These are phyloP conservation scores for Conus betulinus DNA, from an alignment of 1,140 invertebrate genomes.

Conservation along the genomic window DNA sequence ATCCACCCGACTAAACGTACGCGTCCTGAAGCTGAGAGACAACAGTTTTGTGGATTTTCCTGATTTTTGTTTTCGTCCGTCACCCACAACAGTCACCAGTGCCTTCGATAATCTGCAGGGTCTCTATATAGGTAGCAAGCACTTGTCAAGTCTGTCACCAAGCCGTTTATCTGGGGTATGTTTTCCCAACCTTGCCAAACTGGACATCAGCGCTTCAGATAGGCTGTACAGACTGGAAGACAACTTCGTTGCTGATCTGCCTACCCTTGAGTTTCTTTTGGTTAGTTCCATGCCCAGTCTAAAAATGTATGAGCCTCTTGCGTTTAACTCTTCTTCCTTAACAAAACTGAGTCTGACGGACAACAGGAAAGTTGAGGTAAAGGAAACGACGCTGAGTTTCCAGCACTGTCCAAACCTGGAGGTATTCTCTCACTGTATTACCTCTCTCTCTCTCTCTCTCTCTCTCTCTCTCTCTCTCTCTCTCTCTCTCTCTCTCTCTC, in stretches of 20 bases:
- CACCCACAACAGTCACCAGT: background rate
- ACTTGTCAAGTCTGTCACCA: background rate
- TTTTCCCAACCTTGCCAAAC: background rate
- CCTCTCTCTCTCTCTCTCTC: no score
- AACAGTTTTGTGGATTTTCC: background rate
- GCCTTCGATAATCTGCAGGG: background rate
- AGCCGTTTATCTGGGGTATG: background rate
- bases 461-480: no score
- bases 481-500: no score
- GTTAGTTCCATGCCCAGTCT: background rate
- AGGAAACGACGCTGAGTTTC: background rate
- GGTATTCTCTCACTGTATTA: background rate
- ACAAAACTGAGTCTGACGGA: background rate
- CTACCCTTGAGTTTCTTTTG: background rate
- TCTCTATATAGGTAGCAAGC: background rate
- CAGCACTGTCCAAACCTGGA: slow-evolving; percentile 9
- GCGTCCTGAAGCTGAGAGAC: background rate
- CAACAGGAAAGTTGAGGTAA: background rate
- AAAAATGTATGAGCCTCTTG: background rate
- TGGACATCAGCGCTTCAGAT: slow-evolving; percentile 19
- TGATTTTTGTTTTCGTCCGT: background rate
- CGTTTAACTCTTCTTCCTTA: slow-evolving; percentile 1
- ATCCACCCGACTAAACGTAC: background rate
- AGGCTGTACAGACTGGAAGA: slow-evolving; percentile 7
- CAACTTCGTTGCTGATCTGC: slow-evolving; percentile 22